Base-by-base conservation (phyloP, 35 echinoderm and acorn worm species). In the Eucidaris tribuloides region DNA sequence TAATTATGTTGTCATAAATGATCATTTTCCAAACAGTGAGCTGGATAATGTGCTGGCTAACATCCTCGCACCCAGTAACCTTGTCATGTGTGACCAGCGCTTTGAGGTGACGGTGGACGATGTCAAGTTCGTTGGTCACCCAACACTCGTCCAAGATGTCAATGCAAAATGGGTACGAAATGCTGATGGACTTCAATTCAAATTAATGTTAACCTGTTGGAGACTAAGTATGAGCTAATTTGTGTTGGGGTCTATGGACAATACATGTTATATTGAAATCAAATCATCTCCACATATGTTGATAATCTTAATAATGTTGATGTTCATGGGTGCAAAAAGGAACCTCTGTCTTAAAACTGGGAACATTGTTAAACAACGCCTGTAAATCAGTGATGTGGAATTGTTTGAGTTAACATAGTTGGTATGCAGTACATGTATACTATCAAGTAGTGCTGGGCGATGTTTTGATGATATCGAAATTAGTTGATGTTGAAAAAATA, bases 51-150 rank as follows among this genome's bases (percentile, higher is more conserved):
- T 99, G 28, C 72, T 99, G 28, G 83, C 96, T 45, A 89, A 86
- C 64, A 93, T 99, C 80, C 57, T 99, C 20, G 85, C 86, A 45
- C 65, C 90, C 36, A 90, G 81, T 23, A 92, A 93, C 45, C 86
- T 78, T 24, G 86, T 77, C 9, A 45, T 99, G 54, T 93, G 96
- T 89, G 87, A 88, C 17, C 83, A 79, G 5, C 83, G 82, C n/a
- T 99, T 99, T 99, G 96, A 93, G 48, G 86, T 99, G 70, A 99
- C 90, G 7, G 79, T 99, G 1, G 96, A 99, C 81, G 90, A 99
- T 87, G 90, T 93, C 7, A 99, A 93, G 78, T 99, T 99, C 90
- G 96, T 99, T 29, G 96, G 96, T 15, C 91, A 93, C 78, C 96
- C 96, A 41, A 88, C 89, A 30, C 44, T 91, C 24, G 89, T 96